Evolutionary conservation across 2,113 vertebrate species (phyloP).

Genomic region (Anguilla rostrata): DNA sequence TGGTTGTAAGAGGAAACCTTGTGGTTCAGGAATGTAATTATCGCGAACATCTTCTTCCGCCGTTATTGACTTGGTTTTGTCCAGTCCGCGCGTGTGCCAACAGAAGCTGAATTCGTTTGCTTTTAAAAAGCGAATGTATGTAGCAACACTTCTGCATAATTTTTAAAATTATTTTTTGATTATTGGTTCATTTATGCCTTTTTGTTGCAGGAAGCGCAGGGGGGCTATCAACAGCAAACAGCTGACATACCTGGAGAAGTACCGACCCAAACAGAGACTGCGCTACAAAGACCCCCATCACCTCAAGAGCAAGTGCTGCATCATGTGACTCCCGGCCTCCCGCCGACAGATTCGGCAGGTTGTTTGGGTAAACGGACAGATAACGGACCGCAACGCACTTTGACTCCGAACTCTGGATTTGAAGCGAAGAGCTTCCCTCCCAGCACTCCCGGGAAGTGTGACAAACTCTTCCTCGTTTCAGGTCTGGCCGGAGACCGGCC

Average conservation of each 20-base stretch:
- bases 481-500: neutral
- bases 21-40: too few relatives aligned
- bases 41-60: too few relatives aligned
- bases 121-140: neutral
- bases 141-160: neutral
- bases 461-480: neutral
- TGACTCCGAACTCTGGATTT: conserved; percentile 3
- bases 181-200: neutral
- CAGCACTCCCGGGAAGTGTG: neutral
- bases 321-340: conserved; percentile 72
- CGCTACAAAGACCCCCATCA: conserved; percentile 80
- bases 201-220: conserved; percentile 73
- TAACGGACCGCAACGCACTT: neutral
- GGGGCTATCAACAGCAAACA: conserved; percentile 89
- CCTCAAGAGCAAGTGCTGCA: conserved; percentile 80
- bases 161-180: neutral
- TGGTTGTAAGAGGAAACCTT: too few relatives aligned
- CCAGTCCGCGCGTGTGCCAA: too few relatives aligned
- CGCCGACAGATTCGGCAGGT: neutral
- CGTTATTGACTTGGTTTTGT: too few relatives aligned
- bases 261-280: conserved; percentile 83
- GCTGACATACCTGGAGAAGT: conserved; percentile 84
- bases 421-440: neutral
- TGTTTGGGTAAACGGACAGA: neutral
- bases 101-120: too few relatives aligned